Evolutionary conservation across 2,888 invertebrate species (phyloP).

Genomic region (Idaea aversata): DNA sequence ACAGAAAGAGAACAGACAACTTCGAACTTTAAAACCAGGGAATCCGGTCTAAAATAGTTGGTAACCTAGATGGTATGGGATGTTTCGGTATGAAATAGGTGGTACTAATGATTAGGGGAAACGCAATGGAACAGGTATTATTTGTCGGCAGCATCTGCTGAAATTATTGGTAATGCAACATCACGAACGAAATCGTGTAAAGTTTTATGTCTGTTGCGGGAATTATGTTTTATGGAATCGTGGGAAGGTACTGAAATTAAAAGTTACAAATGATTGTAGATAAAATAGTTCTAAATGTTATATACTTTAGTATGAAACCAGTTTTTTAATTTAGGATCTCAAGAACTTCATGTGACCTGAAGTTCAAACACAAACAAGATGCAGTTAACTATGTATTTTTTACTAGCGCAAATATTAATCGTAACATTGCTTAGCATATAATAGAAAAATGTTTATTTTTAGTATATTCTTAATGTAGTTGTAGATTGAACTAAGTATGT

Average conservation of each 20-base stretch:
- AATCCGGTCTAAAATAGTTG: conserved; percentile 21
- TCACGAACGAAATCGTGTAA: conserved; percentile 6
- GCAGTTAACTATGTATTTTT: too few relatives aligned
- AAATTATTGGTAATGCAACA: conserved; percentile 23
- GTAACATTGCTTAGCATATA: too few relatives aligned
- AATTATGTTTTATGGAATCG: background rate
- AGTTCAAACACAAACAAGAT: too few relatives aligned
- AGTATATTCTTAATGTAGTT: too few relatives aligned
- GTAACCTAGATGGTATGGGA: conserved; percentile 18
- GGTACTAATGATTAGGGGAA: conserved; percentile 50
- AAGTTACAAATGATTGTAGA: background rate
- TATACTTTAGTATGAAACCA: too few relatives aligned
- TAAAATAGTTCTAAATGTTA: too few relatives aligned
- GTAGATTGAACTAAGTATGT: too few relatives aligned
- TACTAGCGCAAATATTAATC: too few relatives aligned
- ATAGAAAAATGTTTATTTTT: too few relatives aligned
- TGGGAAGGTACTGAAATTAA: background rate
- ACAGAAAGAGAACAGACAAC: conserved; percentile 22
- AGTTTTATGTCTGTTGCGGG: background rate
- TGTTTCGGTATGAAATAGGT: conserved; percentile 16
- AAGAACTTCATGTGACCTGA: too few relatives aligned
- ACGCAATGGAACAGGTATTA: conserved; percentile 31
- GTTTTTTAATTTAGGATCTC: too few relatives aligned
- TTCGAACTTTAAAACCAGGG: conserved; percentile 30
- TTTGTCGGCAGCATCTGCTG: conserved; percentile 25